Base-by-base conservation (phyloP, 2,888 invertebrate species). In the Achlya flavicornis region DNA sequence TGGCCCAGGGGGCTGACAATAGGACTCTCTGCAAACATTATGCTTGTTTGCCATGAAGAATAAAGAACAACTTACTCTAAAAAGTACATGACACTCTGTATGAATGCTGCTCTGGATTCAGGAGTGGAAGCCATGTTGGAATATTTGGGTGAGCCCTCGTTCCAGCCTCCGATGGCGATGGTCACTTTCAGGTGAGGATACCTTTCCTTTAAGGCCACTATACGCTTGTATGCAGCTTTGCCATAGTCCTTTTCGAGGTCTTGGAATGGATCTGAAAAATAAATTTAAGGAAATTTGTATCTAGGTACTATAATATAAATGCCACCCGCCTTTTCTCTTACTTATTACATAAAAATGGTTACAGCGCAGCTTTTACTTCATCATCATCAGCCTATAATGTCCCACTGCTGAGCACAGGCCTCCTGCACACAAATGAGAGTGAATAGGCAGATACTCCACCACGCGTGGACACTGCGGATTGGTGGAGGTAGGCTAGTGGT, bases 111-210 rank as follows among this genome's bases (percentile, higher is more conserved):
- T 61, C 98, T 94, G 61, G 94, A 90, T 16, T 94, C 94, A 0
- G 95, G 91, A 61, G 95, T 95, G 3, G 95, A 94, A 0, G 96
- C 97, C 89, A 98, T 92, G 53, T 89, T 90, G 16, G 97, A 97
- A 48, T 89, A 97, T 73, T 96, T 95, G 5, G 89, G 83, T 0
- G 98, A 98, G 0, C 98, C 98, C 83, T 98, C 98, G 84, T 98
- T 98, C 98, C 98, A 98, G 0, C 98, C 98, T 0, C 98, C 98
- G 53, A 98, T 97, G 0, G 97, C 98, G 12, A 98, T 85, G 3
- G 96, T 95, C 5, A 97, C 95, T 84, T 95, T 96, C 58, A 98
- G 84, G 76, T 96, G 96, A 0, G 97, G 96, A 85, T 96, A 95
- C 12, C 92, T 92, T 60, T 94, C 85, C 75, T 96, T 96, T 0